Conservation (phyloP, 1,140 invertebrate species). For the Zaprionus tsacasi region DNA sequence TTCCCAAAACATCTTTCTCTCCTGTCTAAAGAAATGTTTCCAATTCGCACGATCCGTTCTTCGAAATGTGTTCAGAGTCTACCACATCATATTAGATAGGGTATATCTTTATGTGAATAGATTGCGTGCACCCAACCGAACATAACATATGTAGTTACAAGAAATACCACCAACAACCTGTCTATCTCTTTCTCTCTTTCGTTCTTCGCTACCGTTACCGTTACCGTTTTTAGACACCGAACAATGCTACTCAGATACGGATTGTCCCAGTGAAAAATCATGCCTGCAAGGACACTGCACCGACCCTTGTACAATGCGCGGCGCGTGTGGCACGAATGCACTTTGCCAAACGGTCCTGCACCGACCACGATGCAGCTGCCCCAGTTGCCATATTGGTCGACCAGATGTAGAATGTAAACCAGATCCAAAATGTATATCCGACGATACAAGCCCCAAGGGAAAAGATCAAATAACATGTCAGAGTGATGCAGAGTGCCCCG, state of each 20-base stretch:
- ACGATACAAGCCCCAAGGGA: conserved; percentile 85
- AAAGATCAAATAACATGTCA: conserved; percentile 86
- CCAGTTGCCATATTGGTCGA: conserved; percentile 93
- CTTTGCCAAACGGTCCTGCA: conserved; percentile 93
- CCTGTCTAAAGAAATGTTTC: conserved; percentile 41
- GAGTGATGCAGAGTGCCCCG: conserved; percentile 90
- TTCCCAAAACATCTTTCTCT: conserved; percentile 42
- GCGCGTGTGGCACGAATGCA: conserved; percentile 94
- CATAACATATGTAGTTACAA: conserved; percentile 59
- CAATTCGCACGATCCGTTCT: conserved; percentile 51
- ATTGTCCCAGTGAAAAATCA: conserved; percentile 95
- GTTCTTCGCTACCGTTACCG: conserved; percentile 67
- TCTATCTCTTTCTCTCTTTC: conserved; percentile 79
- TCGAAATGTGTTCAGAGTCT: conserved; percentile 28
- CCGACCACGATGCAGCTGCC: conserved; percentile 93
- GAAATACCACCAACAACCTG: conserved; percentile 75
- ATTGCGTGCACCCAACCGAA: conserved; percentile 74
- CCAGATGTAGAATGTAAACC: conserved; percentile 90
- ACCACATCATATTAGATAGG: conserved; percentile 43
- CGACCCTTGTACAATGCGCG: conserved; percentile 94
- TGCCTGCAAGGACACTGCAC: conserved; percentile 94
- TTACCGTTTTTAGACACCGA: conserved; percentile 87
- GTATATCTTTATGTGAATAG: conserved; percentile 52
- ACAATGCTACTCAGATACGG: conserved; percentile 94
- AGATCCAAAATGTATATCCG: conserved; percentile 89